Evolutionary conservation across 2,888 invertebrate genomes (phyloP), one percentile per base, ranked within the genome.

Genomic region (Chromoteleia sp.): DNA sequence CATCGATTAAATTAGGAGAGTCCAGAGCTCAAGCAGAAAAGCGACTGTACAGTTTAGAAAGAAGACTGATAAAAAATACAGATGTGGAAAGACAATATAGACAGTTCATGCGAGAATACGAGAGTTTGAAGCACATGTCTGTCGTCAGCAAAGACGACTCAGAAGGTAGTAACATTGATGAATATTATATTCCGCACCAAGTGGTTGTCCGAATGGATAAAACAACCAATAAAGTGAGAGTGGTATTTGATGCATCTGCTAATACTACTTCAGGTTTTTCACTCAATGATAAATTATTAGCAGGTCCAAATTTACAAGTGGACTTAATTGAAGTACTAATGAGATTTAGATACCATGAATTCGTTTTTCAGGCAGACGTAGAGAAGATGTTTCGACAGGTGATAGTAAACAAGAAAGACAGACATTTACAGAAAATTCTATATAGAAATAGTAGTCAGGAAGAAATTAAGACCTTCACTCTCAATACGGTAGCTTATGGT

Each of bases 281-380:
- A 0, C 45, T 83, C 0, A 83, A 84, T 45, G 82, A 83, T 17
- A 25, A 63, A 14, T 43, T 82, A 0, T 17, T 75, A 25, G 25
- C 36, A 6, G 80, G 84, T 3, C 87, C 88, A 0, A 77, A 71
- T 0, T 56, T 88, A 8, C 56, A 48, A 30, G 12, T 2, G n/a
- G 56, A 86, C 19, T 58, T 89, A 0, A 61, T 85, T n/a, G 15
- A 76, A 0, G 50, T 87, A 0, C 19, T 89, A 0, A 6, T 85
- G 2, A 70, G 85, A 19, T 88, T 86, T 52, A 56, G 86, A 3
- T 61, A 50, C 5, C 67, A 85, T 45, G 14, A 12, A 0, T 81
- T 85, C 19, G 86, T 85, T 0, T 52, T 89, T 3, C 85, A 84
- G 2, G 88, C 85, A 6, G 89, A 89, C 59, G 85, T 90, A 19